These are phyloP conservation scores for Nycticryphes semicollaris DNA, from an alignment of 2,113 vertebrate genomes.

Conservation along the genomic window DNA sequence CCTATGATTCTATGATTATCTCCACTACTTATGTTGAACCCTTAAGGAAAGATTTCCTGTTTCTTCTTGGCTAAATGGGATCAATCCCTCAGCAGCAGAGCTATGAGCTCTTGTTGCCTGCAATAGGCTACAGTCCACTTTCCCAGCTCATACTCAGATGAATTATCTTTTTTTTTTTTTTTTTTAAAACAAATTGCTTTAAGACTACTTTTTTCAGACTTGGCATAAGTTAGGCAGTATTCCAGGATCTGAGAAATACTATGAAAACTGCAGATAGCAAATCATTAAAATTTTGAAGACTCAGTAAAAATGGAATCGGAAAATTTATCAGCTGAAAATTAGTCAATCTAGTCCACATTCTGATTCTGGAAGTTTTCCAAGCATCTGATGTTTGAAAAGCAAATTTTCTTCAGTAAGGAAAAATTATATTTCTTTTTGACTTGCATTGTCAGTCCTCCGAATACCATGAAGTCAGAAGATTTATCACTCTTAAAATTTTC, in stretches of 20 bases:
- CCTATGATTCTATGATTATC: too few relatives aligned
- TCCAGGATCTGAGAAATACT: conserved; percentile 12
- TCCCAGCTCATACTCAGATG: not conserved
- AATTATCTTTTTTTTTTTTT: not conserved
- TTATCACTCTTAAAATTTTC: not conserved
- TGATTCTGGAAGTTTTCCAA: conserved; percentile 50
- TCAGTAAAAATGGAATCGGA: conserved; percentile 27
- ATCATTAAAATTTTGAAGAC: conserved; percentile 52
- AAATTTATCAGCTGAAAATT: conserved; percentile 46
- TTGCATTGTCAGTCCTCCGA: not conserved
- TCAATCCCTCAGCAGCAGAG: not conserved
- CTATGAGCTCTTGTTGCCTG: not conserved
- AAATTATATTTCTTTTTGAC: conserved; percentile 13
- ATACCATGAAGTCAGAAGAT: not conserved
- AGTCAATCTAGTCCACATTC: conserved; percentile 22
- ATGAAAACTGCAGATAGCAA: conserved; percentile 35
- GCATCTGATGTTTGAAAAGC: conserved; percentile 38
- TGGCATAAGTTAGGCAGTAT: not conserved
- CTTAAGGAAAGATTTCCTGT: not conserved
- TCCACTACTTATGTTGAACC: not conserved
- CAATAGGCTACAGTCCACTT: not conserved
- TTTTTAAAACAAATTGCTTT: conserved; percentile 6
- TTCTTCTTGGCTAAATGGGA: not conserved
- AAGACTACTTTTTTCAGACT: conserved; percentile 1
- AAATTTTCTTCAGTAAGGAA: conserved; percentile 26